Base-by-base conservation (phyloP, 2,113 vertebrate genomes). In the Xiphophorus maculatus region DNA sequence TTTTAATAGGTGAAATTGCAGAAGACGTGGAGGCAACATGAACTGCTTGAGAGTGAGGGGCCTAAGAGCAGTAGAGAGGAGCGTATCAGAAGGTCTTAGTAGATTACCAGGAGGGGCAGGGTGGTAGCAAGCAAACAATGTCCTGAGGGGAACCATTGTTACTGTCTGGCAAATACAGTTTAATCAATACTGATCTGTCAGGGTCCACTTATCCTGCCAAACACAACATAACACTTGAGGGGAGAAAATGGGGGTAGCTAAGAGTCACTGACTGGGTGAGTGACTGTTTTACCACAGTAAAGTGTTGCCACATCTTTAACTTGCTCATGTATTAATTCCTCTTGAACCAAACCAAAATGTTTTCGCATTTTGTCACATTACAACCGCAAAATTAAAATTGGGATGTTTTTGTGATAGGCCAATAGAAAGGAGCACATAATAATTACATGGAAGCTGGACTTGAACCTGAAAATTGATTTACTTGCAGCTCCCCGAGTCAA, bases 121-220 rank as follows among this genome's bases (percentile, higher is more conserved):
- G 70, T 48, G 69, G 73, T 63, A 68, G 54, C 79, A 69, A 69
- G 58, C 79, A 90, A 84, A 85, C 83, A 63, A 83, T 87, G 78
- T 75, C 89, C 88, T 69, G 73, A 88, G 81, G 91, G 84, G 80
- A 42, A 87, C 72, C 71, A 73, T 77, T 72, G 88, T 89, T 84
- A 91, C 80, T 83, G 86, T 86, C 78, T 81, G 84, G 82, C 78
- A 89, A 90, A 89, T 90, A 86, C 76, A 84, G 80, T 82, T 83
- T 32, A 75, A 92, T 92, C 88, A 90, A 91, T 92, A 89, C 54
- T 22, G 64, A 87, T 91, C 87, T 90, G 90, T 93, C 83, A 82
- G 60, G 69, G 33, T 84, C 70, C 80, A 88, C 80, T 89, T 90
- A 89, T 67, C 71, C 81, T 76, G 66, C 69, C 15, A 82, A 28